These are phyloP conservation scores for Pseudomyrmex dendroicus DNA, from an alignment of 1,140 invertebrate genomes.

Conservation along the genomic window DNA sequence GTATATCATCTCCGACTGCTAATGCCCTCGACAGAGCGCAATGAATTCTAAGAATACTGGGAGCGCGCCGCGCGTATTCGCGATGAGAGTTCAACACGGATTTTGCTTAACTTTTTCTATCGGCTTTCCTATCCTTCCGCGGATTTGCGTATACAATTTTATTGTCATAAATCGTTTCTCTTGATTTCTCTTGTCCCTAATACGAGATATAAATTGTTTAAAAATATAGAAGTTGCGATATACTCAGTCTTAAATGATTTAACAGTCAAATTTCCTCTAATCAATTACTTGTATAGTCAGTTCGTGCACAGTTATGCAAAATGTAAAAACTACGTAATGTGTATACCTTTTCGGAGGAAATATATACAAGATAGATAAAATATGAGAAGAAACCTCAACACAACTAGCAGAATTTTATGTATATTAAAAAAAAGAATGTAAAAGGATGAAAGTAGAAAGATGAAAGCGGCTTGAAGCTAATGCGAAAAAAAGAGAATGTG, in stretches of 20 bases:
- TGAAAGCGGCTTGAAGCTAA: background rate
- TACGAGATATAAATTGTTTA: background rate
- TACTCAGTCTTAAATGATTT: too few species aligned
- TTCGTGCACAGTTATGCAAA: background rate
- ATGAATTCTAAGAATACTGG: slow-evolving; percentile 62
- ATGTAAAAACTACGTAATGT: background rate
- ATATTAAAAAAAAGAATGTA: background rate
- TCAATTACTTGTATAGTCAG: background rate
- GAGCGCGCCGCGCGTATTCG: slow-evolving; percentile 1
- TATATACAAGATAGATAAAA: background rate
- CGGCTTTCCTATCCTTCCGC: background rate
- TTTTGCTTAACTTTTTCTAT: slow-evolving; percentile 40
- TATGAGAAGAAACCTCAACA: background rate
- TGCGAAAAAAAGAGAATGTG: slow-evolving; percentile 12
- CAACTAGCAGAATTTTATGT: background rate
- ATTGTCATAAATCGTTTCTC: slow-evolving; percentile 3
- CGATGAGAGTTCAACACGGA: slow-evolving; percentile 27
- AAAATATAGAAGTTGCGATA: too few species aligned
- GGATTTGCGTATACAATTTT: slow-evolving; percentile 43
- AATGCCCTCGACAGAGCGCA: slow-evolving; percentile 60
- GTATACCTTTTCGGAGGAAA: background rate
- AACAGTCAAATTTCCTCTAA: background rate
- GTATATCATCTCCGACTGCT: slow-evolving; percentile 71
- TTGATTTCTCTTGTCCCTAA: background rate
- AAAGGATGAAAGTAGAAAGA: slow-evolving; percentile 22